Evolutionary conservation across 2,113 vertebrate genomes (phyloP).

Genomic region (Xiphorhynchus elegans): DNA sequence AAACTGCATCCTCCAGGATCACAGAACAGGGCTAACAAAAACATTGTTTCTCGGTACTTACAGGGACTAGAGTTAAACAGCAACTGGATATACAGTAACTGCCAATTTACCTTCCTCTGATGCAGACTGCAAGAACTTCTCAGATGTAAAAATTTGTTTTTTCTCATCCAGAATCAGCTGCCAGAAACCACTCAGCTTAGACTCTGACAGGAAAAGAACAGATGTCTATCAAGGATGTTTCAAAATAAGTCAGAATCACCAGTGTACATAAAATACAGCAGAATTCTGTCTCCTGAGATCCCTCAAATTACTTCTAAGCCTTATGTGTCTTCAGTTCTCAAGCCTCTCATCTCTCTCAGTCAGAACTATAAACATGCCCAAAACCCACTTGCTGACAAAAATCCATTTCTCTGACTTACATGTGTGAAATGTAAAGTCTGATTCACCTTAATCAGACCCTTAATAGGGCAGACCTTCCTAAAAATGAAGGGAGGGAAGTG

Average conservation of each 20-base stretch:
- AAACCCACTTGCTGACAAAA: background rate
- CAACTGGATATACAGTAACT: background rate
- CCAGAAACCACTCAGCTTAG: slow-evolving; percentile 89
- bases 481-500: background rate
- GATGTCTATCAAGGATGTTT: background rate
- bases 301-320: background rate
- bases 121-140: slow-evolving; percentile 91
- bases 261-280: background rate
- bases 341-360: background rate
- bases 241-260: background rate
- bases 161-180: slow-evolving; percentile 93
- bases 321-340: background rate
- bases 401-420: background rate
- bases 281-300: background rate
- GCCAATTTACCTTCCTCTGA: slow-evolving; percentile 88
- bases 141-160: slow-evolving; percentile 92
- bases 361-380: background rate
- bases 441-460: background rate
- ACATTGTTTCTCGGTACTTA: too few relatives aligned
- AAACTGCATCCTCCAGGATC: background rate
- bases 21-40: background rate
- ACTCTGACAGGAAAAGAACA: slow-evolving; percentile 77
- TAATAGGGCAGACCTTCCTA: background rate
- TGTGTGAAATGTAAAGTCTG: background rate
- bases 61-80: too few relatives aligned